These are phyloP conservation scores for Pteronura brasiliensis DNA, from an alignment of 2,113 vertebrate genomes.

Conservation along the genomic window DNA sequence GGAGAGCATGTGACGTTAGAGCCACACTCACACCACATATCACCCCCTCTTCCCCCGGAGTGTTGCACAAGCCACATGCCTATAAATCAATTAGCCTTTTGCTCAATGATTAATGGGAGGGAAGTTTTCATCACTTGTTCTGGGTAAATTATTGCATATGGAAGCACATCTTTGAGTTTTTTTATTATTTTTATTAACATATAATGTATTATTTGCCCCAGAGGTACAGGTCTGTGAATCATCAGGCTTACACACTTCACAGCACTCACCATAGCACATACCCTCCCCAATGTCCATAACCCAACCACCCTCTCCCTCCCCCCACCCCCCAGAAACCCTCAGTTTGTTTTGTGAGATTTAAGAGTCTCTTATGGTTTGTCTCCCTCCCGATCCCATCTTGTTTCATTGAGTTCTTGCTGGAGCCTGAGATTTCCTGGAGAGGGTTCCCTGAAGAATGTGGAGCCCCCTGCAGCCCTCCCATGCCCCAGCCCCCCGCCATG, in stretches of 20 bases:
- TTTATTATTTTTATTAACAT: too few species aligned
- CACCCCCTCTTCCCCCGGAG: background rate
- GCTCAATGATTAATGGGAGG: background rate
- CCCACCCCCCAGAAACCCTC: too few species aligned
- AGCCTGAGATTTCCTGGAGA: conserved; percentile 41
- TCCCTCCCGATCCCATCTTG: too few species aligned
- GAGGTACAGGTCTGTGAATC: too few species aligned
- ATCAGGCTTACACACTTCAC: too few species aligned
- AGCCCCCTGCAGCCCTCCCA: background rate
- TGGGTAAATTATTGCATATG: conserved; percentile 28
- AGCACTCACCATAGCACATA: too few species aligned
- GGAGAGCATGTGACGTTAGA: background rate
- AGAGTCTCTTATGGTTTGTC: too few species aligned
- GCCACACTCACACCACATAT: fast-evolving
- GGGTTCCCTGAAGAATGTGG: background rate
- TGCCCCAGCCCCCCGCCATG: fast-evolving
- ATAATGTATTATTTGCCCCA: too few species aligned
- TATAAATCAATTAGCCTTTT: background rate
- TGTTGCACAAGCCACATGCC: fast-evolving
- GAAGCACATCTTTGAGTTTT: conserved; percentile 42
- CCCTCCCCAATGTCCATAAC: too few species aligned
- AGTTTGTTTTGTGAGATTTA: too few species aligned
- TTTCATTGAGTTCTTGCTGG: background rate
- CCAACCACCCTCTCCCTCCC: too few species aligned
- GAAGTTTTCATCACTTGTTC: conserved; percentile 13